phyloP scores from a whole-genome alignment of 2,113 vertebrate species.

The Prionailurus viverrinus region DNA sequence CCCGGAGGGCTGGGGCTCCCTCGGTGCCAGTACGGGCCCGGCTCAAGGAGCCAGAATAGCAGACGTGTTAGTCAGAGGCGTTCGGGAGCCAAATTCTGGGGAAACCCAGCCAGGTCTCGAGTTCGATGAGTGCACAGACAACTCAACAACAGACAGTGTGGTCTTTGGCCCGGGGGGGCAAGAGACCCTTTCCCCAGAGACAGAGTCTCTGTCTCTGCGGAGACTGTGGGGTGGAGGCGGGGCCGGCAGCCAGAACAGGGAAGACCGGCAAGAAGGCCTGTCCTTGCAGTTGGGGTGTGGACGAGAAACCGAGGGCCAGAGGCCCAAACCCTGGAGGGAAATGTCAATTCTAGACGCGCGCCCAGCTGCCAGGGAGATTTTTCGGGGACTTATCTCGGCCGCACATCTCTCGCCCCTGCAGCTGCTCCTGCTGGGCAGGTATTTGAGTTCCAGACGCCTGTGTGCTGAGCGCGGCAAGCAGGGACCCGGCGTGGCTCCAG shows the following conservation, averaged over 20 bases:
- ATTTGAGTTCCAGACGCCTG: fast-evolving
- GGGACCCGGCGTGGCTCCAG: too few species aligned
- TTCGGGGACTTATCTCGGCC: background rate
- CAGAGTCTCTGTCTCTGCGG: background rate
- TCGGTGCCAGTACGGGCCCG: fast-evolving
- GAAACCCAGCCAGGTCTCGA: background rate
- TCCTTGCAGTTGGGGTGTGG: fast-evolving
- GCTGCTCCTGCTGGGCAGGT: fast-evolving
- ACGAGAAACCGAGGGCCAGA: background rate
- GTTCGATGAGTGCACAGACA: background rate
- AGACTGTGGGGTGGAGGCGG: fast-evolving
- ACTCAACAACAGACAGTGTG: background rate
- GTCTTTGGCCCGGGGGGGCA: background rate
- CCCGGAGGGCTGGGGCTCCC: fast-evolving
- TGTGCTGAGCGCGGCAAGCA: fast-evolving
- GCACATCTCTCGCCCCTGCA: fast-evolving
- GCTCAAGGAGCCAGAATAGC: background rate
- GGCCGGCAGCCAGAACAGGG: fast-evolving
- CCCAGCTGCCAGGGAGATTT: fast-evolving
- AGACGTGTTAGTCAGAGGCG: background rate
- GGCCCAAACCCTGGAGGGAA: background rate
- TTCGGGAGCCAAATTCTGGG: background rate
- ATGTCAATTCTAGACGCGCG: fast-evolving
- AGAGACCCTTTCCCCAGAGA: too few species aligned
- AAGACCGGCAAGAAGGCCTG: fast-evolving